Evolutionary conservation across 35 echinoderm and acorn worm species (phyloP).

Genomic region (Patiria miniata): DNA sequence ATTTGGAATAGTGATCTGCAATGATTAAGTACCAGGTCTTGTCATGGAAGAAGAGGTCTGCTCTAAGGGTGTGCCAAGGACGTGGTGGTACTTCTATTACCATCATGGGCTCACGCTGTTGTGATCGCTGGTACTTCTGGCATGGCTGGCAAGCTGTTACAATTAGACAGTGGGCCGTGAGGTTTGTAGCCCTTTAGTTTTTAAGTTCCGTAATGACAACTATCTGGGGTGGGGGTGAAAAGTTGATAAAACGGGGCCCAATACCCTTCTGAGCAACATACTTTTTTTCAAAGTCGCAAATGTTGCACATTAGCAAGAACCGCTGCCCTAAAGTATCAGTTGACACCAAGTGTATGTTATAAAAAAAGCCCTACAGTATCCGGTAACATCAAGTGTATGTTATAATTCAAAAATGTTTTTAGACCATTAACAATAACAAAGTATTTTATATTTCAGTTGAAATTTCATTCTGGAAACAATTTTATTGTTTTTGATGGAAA

Average conservation of each 20-base stretch:
- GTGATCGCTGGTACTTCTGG: too few species aligned
- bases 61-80: too few species aligned
- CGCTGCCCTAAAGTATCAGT: neutral
- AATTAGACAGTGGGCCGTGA: neutral
- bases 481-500: neutral
- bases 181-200: neutral
- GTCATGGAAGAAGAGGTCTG: constrained; percentile 30
- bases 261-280: neutral
- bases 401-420: neutral
- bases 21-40: too few species aligned
- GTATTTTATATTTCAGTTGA: too few species aligned
- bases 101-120: too few species aligned
- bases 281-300: neutral
- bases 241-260: neutral
- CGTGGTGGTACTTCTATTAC: too few species aligned
- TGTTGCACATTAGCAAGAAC: neutral
- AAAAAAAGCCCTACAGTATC: too few species aligned
- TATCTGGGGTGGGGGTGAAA: neutral
- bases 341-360: neutral
- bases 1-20: too few species aligned
- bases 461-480: neutral
- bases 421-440: neutral
- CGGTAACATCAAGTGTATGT: too few species aligned
- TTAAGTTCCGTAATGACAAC: neutral
- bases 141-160: too few species aligned